phyloP scores from a whole-genome alignment of 2,113 vertebrate genomes.

The Lethenteron camtschaticum region DNA sequence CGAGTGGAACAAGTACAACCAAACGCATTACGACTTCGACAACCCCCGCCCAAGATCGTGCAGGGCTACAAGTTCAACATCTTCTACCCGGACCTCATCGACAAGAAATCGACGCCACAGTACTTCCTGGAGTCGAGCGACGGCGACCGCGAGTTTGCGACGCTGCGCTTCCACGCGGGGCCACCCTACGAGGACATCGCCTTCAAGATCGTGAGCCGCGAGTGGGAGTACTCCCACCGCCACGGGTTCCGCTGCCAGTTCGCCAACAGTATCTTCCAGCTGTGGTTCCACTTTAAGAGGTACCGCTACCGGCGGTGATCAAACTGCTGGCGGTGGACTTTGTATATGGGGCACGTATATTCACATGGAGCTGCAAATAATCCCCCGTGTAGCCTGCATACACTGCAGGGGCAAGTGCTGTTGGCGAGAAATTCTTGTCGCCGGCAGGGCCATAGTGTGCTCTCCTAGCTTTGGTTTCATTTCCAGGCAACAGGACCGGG shows the following conservation, averaged over 20 bases:
- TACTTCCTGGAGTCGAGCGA: constrained; percentile 83
- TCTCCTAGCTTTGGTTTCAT: too few species aligned
- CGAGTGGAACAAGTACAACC: constrained; percentile 99
- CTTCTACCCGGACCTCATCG: constrained; percentile 86
- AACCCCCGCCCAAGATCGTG: constrained; percentile 93
- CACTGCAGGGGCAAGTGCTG: too few species aligned
- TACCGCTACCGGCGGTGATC: constrained; percentile 63
- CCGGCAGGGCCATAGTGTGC: too few species aligned
- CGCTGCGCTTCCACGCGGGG: constrained; percentile 71
- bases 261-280: constrained; percentile 85
- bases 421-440: too few species aligned
- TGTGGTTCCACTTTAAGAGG: constrained; percentile 96
- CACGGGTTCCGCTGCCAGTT: constrained; percentile 97
- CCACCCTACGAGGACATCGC: constrained; percentile 91
- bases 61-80: constrained; percentile 99
- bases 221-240: constrained; percentile 91
- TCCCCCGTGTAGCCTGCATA: too few species aligned
- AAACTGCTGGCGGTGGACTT: too few species aligned
- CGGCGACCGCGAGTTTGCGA: constrained; percentile 85
- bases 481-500: too few species aligned
- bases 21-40: constrained; percentile 93
- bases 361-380: too few species aligned
- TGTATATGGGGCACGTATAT: too few species aligned
- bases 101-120: constrained; percentile 78
- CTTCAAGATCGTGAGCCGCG: constrained; percentile 82